These are phyloP conservation scores for Ooceraea biroi DNA, from an alignment of 1,140 invertebrate genomes.

Conservation along the genomic window DNA sequence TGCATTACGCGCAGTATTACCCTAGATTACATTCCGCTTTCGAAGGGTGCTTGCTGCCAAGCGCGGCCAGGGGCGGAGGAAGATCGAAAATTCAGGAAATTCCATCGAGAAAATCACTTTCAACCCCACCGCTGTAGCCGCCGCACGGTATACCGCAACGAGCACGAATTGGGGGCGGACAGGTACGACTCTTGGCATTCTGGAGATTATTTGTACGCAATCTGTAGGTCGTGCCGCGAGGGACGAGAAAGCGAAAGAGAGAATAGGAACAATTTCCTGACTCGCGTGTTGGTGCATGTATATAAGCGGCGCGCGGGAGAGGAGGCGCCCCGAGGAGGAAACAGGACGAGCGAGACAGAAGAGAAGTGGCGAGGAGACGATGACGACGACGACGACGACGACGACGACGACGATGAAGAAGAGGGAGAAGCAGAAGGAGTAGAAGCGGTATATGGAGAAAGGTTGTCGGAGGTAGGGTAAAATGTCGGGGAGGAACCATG, in stretches of 20 bases:
- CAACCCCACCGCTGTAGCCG: neutral
- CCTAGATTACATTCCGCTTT: slow-evolving; percentile 60
- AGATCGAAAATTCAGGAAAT: slow-evolving; percentile 57
- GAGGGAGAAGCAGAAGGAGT: slow-evolving; percentile 14
- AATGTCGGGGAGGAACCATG: slow-evolving; percentile 62
- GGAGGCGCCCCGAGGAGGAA: slow-evolving; percentile 48
- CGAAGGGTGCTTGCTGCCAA: slow-evolving; percentile 15
- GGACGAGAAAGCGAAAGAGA: slow-evolving; percentile 52
- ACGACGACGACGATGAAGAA: slow-evolving; percentile 6
- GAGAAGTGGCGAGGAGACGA: neutral
- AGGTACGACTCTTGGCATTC: slow-evolving; percentile 45
- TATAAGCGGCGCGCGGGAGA: slow-evolving; percentile 50
- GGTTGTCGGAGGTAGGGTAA: slow-evolving; percentile 54
- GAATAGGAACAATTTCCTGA: slow-evolving; percentile 71
- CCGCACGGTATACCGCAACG: slow-evolving; percentile 8
- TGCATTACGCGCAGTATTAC: slow-evolving; percentile 50
- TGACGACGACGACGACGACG: neutral
- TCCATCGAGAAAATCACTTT: slow-evolving; percentile 63
- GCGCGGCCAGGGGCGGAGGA: neutral
- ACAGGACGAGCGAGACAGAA: slow-evolving; percentile 37
- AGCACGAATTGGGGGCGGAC: slow-evolving; percentile 51
- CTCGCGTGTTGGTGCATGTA: slow-evolving; percentile 63
- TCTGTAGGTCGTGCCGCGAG: slow-evolving; percentile 61
- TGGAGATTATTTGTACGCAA: slow-evolving; percentile 73
- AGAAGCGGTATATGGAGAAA: slow-evolving; percentile 38